A percentile compares a stretch with the other conserved stretches of the same genome.
phyloP scores from a whole-genome alignment of 1,140 invertebrate species.

The Meloidogyne hapla region DNA sequence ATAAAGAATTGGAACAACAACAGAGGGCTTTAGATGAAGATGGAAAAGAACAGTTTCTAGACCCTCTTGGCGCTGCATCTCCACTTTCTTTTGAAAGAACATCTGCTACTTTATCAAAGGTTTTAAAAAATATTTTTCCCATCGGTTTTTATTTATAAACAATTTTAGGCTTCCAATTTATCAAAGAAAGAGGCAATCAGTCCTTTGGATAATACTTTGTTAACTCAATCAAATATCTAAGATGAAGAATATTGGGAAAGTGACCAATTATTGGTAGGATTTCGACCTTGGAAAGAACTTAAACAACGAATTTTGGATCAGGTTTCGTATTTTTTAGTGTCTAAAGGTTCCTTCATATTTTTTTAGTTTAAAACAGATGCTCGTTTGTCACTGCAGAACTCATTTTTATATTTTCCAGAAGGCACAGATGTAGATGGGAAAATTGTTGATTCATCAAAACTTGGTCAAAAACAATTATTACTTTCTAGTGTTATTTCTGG shows the following conservation, averaged over 20 bases:
- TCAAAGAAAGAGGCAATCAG: background rate
- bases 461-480: background rate
- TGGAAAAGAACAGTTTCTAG: slow-evolving; percentile 14
- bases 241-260: background rate
- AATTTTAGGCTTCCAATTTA: background rate
- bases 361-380: background rate
- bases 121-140: no score
- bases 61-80: slow-evolving; percentile 28
- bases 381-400: background rate
- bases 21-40: background rate
- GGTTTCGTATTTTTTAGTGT: background rate
- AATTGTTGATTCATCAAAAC: background rate
- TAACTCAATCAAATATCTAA: background rate
- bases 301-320: slow-evolving; percentile 28
- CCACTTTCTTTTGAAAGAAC: background rate
- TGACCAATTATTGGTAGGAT: slow-evolving; percentile 41
- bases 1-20: background rate
- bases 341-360: background rate
- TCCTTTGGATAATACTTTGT: slow-evolving; percentile 28
- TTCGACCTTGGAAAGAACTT: slow-evolving; percentile 41
- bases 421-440: background rate
- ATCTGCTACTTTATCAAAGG: background rate
- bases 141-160: background rate
- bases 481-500: background rate
- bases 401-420: background rate